Evolutionary conservation across 2,797 vertebrate species (phyloP).

Genomic region (Garrulus glandarius): DNA sequence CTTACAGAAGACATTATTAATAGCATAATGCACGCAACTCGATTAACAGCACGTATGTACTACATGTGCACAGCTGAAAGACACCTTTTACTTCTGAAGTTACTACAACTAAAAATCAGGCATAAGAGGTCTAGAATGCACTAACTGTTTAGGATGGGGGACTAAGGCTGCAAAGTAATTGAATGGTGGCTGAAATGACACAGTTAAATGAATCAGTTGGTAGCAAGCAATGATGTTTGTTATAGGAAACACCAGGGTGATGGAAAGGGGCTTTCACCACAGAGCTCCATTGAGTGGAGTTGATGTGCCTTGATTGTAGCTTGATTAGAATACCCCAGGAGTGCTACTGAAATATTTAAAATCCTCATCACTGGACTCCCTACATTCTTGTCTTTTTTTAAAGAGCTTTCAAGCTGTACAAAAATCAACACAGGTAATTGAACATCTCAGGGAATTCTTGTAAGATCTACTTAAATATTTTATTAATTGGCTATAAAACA

Average conservation of each 20-base stretch:
- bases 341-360: not conserved
- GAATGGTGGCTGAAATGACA: not conserved
- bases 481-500: constrained; percentile 8
- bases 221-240: not conserved
- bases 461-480: not conserved
- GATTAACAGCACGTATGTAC: not conserved
- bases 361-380: not conserved
- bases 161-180: not conserved
- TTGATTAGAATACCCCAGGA: constrained; percentile 17
- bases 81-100: not conserved
- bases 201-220: not conserved
- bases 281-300: not conserved
- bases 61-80: not conserved
- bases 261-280: not conserved
- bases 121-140: not conserved
- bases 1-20: not conserved
- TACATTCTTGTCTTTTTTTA: not conserved
- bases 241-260: not conserved
- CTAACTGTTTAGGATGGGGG: not conserved
- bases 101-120: not conserved
- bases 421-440: constrained; percentile 24
- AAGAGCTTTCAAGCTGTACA: not conserved
- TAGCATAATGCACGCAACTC: not conserved
- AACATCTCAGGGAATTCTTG: not conserved
- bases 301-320: constrained; percentile 16